phyloP scores from a whole-genome alignment of 2,797 vertebrate genomes.

The Pampus argenteus region DNA sequence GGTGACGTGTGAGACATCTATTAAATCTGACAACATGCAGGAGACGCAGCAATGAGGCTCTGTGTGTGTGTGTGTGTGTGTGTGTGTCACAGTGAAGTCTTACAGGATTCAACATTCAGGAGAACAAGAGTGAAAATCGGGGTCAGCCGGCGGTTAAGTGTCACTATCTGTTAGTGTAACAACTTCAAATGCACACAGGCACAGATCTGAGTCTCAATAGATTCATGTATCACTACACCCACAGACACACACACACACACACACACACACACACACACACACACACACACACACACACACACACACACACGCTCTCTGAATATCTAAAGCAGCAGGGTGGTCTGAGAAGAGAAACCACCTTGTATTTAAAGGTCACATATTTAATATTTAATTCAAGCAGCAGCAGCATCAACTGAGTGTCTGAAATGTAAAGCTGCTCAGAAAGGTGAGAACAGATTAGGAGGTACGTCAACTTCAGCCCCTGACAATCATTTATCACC shows the following conservation, averaged over 20 bases:
- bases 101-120: conserved; percentile 14
- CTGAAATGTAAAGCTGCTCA: background rate
- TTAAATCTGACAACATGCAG: no score
- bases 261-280: background rate
- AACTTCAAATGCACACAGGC: conserved; percentile 4
- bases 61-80: conserved; percentile 12
- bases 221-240: background rate
- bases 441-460: background rate
- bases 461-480: background rate
- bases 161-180: conserved; percentile 33
- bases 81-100: background rate
- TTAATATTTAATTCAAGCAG: conserved; percentile 69
- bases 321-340: conserved; percentile 13
- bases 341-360: conserved; percentile 22
- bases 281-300: background rate
- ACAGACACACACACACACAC: conserved; percentile 10
- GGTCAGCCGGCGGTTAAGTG: conserved; percentile 37
- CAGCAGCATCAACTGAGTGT: background rate
- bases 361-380: conserved; percentile 59
- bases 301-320: background rate
- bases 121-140: conserved; percentile 11
- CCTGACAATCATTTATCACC: background rate
- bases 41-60: no score
- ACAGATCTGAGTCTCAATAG: background rate
- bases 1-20: no score